These are phyloP conservation scores for Embiotoca jacksoni DNA, from an alignment of 2,113 vertebrate genomes.

Conservation along the genomic window DNA sequence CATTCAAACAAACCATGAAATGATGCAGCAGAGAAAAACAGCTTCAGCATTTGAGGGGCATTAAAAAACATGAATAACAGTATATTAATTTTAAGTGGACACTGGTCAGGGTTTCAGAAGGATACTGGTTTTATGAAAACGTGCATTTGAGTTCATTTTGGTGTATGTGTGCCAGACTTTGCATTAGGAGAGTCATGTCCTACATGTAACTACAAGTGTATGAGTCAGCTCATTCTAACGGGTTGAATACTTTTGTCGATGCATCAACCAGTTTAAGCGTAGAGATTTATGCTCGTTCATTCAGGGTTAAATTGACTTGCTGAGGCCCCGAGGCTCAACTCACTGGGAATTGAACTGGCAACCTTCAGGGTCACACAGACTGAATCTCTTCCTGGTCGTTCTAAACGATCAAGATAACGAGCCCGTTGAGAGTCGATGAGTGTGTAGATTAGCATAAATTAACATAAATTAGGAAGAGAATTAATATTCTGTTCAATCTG, in stretches of 20 bases:
- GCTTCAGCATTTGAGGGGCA: constrained; percentile 1
- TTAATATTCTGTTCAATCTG: constrained; percentile 83
- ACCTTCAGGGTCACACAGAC: constrained; percentile 80
- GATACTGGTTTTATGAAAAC: background rate
- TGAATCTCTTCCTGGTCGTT: constrained; percentile 75
- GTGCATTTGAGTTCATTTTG: background rate
- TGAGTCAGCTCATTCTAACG: constrained; percentile 15
- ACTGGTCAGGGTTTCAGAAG: background rate
- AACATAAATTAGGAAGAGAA: constrained; percentile 79
- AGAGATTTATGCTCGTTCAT: constrained; percentile 52
- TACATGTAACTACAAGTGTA: background rate
- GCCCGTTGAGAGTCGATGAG: constrained; percentile 78
- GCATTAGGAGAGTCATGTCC: too few species aligned
- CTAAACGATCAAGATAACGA: constrained; percentile 80
- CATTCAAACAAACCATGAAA: constrained; percentile 25
- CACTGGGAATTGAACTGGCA: constrained; percentile 79
- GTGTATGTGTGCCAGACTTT: background rate
- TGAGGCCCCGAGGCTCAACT: constrained; percentile 55
- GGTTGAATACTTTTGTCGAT: constrained; percentile 10
- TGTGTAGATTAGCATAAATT: constrained; percentile 80
- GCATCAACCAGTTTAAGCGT: constrained; percentile 49
- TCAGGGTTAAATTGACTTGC: constrained; percentile 65
- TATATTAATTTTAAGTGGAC: background rate
- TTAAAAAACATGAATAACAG: background rate
- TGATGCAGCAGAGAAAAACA: constrained; percentile 6